Conservation (phyloP, 2,888 invertebrate species). For the Microdon myrmicae region DNA sequence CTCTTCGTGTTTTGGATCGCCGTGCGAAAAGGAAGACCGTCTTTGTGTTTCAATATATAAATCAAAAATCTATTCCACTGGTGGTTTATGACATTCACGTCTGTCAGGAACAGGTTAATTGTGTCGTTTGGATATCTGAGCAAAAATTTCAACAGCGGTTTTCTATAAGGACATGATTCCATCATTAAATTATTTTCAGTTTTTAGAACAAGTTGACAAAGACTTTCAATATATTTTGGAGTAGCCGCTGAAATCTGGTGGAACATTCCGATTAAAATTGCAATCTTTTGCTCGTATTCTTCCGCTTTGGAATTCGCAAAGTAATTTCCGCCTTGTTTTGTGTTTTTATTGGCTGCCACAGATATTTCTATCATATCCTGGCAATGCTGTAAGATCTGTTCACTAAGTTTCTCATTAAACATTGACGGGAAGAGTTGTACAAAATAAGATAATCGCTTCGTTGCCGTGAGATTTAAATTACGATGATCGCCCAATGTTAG, state of each 20-base stretch:
- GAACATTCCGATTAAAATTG: slow-evolving; percentile 89
- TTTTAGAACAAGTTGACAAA: slow-evolving; percentile 85
- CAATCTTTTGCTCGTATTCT: slow-evolving; percentile 89
- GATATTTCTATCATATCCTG: slow-evolving; percentile 87
- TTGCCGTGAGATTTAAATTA: slow-evolving; percentile 86
- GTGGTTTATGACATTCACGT: slow-evolving; percentile 82
- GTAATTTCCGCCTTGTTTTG: slow-evolving; percentile 67
- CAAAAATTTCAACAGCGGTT: slow-evolving; percentile 88
- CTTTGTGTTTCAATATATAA: slow-evolving; percentile 82
- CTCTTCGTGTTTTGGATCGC: slow-evolving; percentile 74
- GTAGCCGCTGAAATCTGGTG: slow-evolving; percentile 93
- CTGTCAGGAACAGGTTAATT: slow-evolving; percentile 81
- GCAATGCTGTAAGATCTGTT: slow-evolving; percentile 87
- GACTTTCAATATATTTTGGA: slow-evolving; percentile 85
- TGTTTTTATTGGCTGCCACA: slow-evolving; percentile 77
- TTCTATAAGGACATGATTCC: slow-evolving; percentile 90
- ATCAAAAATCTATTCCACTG: slow-evolving; percentile 88
- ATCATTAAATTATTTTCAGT: slow-evolving; percentile 89
- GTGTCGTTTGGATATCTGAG: slow-evolving; percentile 86
- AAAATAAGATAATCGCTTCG: slow-evolving; percentile 88
- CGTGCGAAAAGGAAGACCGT: slow-evolving; percentile 83
- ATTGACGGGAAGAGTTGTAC: slow-evolving; percentile 94
- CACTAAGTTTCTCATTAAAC: slow-evolving; percentile 94
- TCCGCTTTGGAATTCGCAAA: slow-evolving; percentile 79
- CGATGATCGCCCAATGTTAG: slow-evolving; percentile 87